A percentile compares a stretch with the other conserved stretches of the same genome.
These are phyloP conservation scores for Callopanchax toddi DNA, from an alignment of 2,113 vertebrate species.

Conservation along the genomic window DNA sequence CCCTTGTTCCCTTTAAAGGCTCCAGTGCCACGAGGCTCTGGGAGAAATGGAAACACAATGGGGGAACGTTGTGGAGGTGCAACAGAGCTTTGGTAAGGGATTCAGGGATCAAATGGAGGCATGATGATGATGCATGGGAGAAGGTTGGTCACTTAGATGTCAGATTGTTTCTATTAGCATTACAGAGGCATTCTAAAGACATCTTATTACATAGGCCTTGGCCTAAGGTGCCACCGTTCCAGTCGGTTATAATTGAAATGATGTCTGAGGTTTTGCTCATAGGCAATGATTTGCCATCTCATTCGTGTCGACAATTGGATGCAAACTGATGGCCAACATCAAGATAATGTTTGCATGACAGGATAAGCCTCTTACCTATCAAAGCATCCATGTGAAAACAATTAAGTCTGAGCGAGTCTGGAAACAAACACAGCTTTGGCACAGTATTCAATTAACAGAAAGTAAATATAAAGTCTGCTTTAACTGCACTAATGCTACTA, in stretches of 20 bases:
- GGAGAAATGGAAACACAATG: slow-evolving; percentile 20
- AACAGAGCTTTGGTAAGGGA: slow-evolving; percentile 2
- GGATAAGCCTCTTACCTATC: slow-evolving; percentile 58
- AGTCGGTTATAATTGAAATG: slow-evolving; percentile 36
- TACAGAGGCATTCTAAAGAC: slow-evolving; percentile 47
- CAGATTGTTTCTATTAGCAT: slow-evolving; percentile 46
- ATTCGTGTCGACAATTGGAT: background rate
- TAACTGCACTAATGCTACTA: slow-evolving; percentile 16
- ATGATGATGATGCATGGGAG: background rate
- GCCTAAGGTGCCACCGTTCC: slow-evolving; percentile 30
- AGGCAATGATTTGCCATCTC: slow-evolving; percentile 38
- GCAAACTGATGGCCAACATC: slow-evolving; percentile 15
- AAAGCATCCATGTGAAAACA: slow-evolving; percentile 43
- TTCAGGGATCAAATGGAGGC: slow-evolving; percentile 3
- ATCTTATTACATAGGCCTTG: slow-evolving; percentile 35
- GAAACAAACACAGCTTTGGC: slow-evolving; percentile 42
- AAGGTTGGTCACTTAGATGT: slow-evolving; percentile 40
- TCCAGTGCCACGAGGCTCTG: slow-evolving; percentile 2
- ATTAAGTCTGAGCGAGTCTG: slow-evolving; percentile 30
- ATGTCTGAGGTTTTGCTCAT: slow-evolving; percentile 25
- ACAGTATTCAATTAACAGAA: slow-evolving; percentile 53
- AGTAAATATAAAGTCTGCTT: slow-evolving; percentile 39
- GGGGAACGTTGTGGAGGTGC: slow-evolving; percentile 6
- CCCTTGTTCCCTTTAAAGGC: slow-evolving; percentile 19
- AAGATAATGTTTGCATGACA: slow-evolving; percentile 41